These are phyloP conservation scores for Porites divaricata DNA, from an alignment of 92 coral and sea anemone species.

Conservation along the genomic window DNA sequence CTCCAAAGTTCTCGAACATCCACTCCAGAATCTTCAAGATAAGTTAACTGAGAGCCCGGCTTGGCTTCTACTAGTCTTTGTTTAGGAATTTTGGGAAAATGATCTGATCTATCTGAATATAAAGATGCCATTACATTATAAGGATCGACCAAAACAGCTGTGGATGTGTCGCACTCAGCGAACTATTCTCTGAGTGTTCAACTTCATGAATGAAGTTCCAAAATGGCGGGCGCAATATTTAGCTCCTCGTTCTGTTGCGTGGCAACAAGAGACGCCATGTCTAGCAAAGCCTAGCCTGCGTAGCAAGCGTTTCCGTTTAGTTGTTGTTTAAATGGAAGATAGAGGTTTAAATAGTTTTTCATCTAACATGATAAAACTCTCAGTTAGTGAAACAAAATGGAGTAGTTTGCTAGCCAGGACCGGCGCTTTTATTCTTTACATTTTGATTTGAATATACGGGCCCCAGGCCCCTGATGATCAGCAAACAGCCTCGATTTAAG, in stretches of 20 bases:
- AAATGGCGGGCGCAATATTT: conserved; percentile 91
- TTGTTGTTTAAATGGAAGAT: too few species aligned
- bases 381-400: too few species aligned
- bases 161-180: background rate
- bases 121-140: conserved; percentile 86
- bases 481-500: too few species aligned
- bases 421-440: too few species aligned
- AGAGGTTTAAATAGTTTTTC: too few species aligned
- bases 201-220: conserved; percentile 31
- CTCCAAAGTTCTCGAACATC: conserved; percentile 85
- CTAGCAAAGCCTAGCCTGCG: conserved; percentile 20
- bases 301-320: too few species aligned
- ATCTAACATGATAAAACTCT: too few species aligned
- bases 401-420: too few species aligned
- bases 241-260: conserved; percentile 65
- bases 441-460: too few species aligned
- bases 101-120: conserved; percentile 73
- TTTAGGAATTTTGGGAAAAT: conserved; percentile 78
- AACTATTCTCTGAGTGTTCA: background rate
- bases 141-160: background rate
- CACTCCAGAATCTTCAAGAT: conserved; percentile 82
- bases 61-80: conserved; percentile 74
- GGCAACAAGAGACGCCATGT: conserved; percentile 58
- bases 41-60: conserved; percentile 64
- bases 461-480: too few species aligned